A percentile compares a stretch with the other conserved stretches of the same genome.
Conservation (phyloP, 2,888 invertebrate genomes). For the Portevinia maculata region DNA sequence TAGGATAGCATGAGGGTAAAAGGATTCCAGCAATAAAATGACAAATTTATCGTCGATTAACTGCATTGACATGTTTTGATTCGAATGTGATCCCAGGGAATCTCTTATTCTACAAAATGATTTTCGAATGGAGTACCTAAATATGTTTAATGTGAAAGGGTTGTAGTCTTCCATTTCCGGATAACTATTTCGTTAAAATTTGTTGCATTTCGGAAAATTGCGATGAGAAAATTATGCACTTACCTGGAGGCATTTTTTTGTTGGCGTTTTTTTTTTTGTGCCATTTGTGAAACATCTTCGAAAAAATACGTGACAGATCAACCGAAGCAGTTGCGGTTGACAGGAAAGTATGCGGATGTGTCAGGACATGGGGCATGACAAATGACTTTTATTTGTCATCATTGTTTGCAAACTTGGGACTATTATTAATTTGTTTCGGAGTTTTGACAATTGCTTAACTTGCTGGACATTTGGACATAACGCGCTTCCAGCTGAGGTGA, state of each 20-base stretch:
- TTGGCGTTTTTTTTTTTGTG: background rate
- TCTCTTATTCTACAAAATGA: background rate
- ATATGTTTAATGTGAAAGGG: constrained; percentile 5
- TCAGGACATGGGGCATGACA: background rate
- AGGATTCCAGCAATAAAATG: constrained; percentile 28
- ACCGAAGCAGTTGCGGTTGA: constrained; percentile 4
- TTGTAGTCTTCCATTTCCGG: background rate
- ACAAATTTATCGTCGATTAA: constrained; percentile 49
- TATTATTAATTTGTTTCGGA: background rate
- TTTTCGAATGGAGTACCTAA: background rate
- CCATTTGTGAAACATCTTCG: background rate
- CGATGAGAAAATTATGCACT: constrained; percentile 4
- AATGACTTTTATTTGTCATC: constrained; percentile 44
- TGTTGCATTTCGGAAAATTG: constrained; percentile 4
- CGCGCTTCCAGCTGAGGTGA: too few species aligned
- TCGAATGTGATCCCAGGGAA: constrained; percentile 25
- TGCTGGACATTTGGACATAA: too few species aligned
- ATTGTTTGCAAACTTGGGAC: background rate
- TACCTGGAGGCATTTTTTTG: background rate
- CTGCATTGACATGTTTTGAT: constrained; percentile 55
- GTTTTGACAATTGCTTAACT: background rate
- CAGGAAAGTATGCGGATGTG: background rate
- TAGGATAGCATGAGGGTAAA: background rate
- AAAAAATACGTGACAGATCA: too few species aligned
- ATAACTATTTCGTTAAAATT: background rate